Conservation (phyloP, 2,113 vertebrate species). For the Nothoprocta perdicaria region DNA sequence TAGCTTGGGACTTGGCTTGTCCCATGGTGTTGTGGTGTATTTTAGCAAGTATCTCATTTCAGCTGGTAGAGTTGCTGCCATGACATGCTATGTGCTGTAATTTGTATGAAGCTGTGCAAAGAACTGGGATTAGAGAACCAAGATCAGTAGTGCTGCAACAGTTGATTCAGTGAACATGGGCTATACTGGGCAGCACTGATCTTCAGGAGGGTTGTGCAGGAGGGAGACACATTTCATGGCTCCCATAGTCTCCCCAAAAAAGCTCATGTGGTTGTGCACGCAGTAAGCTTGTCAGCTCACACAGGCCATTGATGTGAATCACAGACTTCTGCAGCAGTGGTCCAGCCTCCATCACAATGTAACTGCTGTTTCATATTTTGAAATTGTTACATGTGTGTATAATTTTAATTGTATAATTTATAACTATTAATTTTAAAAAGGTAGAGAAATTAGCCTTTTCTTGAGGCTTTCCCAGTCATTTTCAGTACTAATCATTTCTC, state of each 20-base stretch:
- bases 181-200: background rate
- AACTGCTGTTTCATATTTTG: background rate
- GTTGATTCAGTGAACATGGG: background rate
- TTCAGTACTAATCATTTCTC: background rate
- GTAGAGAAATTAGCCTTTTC: background rate
- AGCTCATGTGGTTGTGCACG: background rate
- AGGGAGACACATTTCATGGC: background rate
- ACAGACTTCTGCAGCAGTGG: background rate
- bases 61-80: background rate
- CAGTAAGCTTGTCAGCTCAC: background rate
- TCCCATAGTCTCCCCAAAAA: background rate
- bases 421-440: background rate
- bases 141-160: background rate
- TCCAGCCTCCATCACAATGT: background rate
- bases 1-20: background rate
- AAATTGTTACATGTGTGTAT: background rate
- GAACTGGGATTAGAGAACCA: background rate
- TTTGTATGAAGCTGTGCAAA: background rate
- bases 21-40: background rate
- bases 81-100: background rate
- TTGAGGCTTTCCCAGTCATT: background rate
- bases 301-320: background rate
- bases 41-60: background rate
- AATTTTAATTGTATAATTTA: background rate
- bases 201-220: background rate